Evolutionary conservation across 1,140 invertebrate genomes (phyloP).

Genomic region (Musca domestica): DNA sequence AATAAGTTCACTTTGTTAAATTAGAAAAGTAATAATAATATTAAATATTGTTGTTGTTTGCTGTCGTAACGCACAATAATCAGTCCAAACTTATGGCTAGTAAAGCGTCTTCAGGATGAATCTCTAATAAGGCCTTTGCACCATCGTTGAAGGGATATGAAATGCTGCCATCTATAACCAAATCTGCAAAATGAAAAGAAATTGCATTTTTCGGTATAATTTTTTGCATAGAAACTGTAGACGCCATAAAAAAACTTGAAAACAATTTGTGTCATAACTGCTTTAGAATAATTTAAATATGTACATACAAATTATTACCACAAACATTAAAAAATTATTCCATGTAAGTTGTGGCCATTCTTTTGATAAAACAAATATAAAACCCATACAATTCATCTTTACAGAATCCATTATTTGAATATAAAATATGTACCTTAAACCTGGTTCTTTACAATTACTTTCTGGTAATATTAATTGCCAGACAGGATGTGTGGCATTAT

Average conservation of each 20-base stretch:
- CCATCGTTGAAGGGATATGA: conserved; percentile 95
- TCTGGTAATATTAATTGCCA: conserved; percentile 25
- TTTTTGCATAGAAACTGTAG: neutral
- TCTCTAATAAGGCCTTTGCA: conserved; percentile 79
- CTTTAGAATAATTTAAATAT: neutral
- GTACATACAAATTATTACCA: neutral
- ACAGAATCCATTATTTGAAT: conserved; percentile 25
- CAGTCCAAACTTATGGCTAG: conserved; percentile 71
- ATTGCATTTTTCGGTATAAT: conserved; percentile 6
- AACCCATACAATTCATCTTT: neutral
- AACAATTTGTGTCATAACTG: neutral
- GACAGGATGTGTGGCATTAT: conserved; percentile 26
- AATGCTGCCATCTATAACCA: conserved; percentile 95
- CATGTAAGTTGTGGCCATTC: neutral
- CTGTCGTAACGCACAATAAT: conserved; percentile 19
- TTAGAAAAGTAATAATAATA: no score
- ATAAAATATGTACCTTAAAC: conserved; percentile 23
- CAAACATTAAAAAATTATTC: neutral
- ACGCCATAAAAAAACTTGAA: neutral
- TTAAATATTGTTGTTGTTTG: neutral
- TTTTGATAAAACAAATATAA: neutral
- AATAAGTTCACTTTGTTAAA: no score
- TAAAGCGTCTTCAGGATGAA: conserved; percentile 82
- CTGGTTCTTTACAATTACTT: conserved; percentile 26
- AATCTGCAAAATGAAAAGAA: conserved; percentile 59